Percentiles rank a stretch among this genome's conserved stretches.
Evolutionary conservation across 2,113 vertebrate genomes (phyloP).

Genomic region (Rhinolophus sinicus): DNA sequence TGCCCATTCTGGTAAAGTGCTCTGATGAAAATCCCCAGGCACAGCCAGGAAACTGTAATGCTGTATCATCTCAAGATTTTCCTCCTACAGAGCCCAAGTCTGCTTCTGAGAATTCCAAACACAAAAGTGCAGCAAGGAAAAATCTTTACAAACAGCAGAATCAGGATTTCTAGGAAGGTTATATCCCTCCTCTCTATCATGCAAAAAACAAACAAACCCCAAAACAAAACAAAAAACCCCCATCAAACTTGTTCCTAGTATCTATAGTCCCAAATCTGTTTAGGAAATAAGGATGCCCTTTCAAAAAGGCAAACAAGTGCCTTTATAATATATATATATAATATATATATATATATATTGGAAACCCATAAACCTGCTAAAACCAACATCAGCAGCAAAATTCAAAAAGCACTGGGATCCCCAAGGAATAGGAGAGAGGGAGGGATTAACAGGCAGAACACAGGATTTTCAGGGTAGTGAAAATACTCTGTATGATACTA

Average conservation of each 20-base stretch:
- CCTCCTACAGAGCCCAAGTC: not conserved
- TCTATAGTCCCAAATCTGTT: not conserved
- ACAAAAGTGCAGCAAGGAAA: not conserved
- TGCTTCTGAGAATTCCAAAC: not conserved
- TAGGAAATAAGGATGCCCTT: not conserved
- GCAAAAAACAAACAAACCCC: too few relatives aligned
- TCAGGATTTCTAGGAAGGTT: not conserved
- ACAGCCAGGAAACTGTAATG: not conserved
- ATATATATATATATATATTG: too few relatives aligned
- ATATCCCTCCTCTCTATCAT: not conserved
- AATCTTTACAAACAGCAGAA: not conserved
- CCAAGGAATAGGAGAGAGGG: not conserved
- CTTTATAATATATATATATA: too few relatives aligned
- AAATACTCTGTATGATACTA: not conserved
- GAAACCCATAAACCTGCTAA: not conserved
- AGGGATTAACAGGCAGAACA: fast-evolving
- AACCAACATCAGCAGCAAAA: not conserved
- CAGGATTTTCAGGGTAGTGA: not conserved
- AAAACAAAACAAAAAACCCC: not conserved
- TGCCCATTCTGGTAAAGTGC: not conserved
- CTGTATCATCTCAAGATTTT: not conserved
- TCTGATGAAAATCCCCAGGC: not conserved
- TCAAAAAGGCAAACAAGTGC: not conserved
- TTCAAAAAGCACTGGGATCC: not conserved
- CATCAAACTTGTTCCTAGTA: not conserved